Base-by-base conservation (phyloP, 2,113 vertebrate species). In the Sinosuthora webbiana region DNA sequence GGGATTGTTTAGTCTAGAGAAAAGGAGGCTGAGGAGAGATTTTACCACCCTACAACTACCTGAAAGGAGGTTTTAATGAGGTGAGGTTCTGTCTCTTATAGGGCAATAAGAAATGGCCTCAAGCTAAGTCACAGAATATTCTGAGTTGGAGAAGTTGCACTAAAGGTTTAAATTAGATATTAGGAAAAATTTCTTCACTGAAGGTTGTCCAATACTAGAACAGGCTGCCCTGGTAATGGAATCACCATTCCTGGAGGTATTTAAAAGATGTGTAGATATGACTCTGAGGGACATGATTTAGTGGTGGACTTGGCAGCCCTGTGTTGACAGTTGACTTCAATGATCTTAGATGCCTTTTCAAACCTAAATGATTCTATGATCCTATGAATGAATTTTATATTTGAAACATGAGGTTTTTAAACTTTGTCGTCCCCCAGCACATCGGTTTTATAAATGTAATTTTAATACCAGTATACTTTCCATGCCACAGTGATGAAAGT, bases 1-100 rank as follows among this genome's bases (percentile, higher is more conserved):
- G 45, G 9, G 4, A 2, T 2, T 74, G 13, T 67, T 67, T 53
- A 28, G 6, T 30, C 28, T 22, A 19, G 28, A 74, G 19, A 16
- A 81, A 81, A 59, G 28, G 10, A 52, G 27, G 5, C 12, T 28
- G 22, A 50, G 31, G 22, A 33, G 10, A 50, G 27, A 65, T 6
- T 57, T 73, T 57, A 44, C 28, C 18, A 50, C 23, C 39, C 10
- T 33, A 16, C 6, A 44, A 10, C 11, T 50, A 37, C 15, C 44
- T 57, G 19, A 57, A 39, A 44, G 12, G 18, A 39, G 8, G 10
- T 20, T 50, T 8, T 14, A 44, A 22, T 0, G 0, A 33, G 12
- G 15, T 19, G 8, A 12, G 10, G 15, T 8, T 52, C 15, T 57
- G 18, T 65, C 19, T 81, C 14, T 67, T 23, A n/a, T 1, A 67